Percentiles rank a stretch among this genome's conserved stretches.
Evolutionary conservation across 2,888 invertebrate species (phyloP).

Genomic region (Coleophora deauratella): DNA sequence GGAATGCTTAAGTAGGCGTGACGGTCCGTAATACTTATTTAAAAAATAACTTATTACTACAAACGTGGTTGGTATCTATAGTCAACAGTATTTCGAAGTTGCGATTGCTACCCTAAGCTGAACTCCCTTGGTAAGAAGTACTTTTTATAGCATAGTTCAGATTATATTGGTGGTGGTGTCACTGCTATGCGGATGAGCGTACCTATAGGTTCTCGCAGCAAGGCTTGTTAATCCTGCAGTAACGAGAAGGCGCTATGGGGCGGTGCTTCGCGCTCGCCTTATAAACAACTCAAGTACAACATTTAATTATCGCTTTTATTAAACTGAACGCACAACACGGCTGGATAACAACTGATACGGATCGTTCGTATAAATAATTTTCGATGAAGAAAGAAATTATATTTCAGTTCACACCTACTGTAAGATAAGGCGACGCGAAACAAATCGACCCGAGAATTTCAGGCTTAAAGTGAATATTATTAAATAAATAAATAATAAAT

Average conservation of each 20-base stretch:
- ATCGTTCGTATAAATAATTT: conserved; percentile 41
- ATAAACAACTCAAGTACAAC: conserved; percentile 69
- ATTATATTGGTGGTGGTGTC: no score
- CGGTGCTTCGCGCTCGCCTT: conserved; percentile 42
- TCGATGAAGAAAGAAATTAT: conserved; percentile 43
- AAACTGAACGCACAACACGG: conserved; percentile 51
- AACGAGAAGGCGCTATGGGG: conserved; percentile 48
- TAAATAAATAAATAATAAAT: no score
- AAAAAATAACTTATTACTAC: conserved; percentile 1
- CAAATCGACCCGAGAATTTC: conserved; percentile 5
- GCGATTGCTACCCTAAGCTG: no score
- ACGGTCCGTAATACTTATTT: neutral
- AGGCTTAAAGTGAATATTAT: no score
- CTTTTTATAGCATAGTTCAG: no score
- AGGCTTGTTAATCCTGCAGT: conserved; percentile 51
- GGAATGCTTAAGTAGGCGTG: conserved; percentile 3
- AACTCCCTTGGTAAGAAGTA: no score
- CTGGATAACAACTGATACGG: conserved; percentile 40
- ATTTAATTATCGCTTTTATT: conserved; percentile 72
- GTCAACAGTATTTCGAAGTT: no score
- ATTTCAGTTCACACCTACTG: conserved; percentile 51
- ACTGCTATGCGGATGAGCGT: no score
- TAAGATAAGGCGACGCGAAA: conserved; percentile 12
- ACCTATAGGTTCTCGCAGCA: no score
- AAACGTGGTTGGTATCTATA: neutral